Evolutionary conservation across 2,113 vertebrate genomes (phyloP).

Genomic region (Balaeniceps rex): DNA sequence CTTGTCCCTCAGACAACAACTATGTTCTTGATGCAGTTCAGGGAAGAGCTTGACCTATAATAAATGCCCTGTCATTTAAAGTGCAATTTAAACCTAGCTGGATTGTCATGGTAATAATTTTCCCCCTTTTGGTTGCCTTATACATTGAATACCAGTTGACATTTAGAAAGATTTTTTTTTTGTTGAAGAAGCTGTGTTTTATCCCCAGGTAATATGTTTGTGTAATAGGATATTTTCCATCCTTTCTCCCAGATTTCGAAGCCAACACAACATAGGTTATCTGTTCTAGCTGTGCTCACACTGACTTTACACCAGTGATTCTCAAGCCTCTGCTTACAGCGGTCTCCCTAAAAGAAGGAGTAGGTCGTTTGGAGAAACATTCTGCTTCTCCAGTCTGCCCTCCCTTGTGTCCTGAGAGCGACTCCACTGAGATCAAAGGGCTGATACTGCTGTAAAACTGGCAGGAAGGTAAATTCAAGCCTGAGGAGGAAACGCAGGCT

Average conservation of each 20-base stretch:
- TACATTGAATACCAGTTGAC: not conserved
- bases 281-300: not conserved
- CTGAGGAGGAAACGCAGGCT: not conserved
- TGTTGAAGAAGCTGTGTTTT: not conserved
- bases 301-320: not conserved
- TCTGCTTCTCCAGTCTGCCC: not conserved
- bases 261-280: not conserved
- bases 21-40: not conserved
- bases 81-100: not conserved
- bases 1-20: not conserved
- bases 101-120: not conserved
- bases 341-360: not conserved
- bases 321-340: not conserved
- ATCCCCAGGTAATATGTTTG: not conserved
- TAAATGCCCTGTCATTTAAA: not conserved
- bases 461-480: not conserved
- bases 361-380: not conserved
- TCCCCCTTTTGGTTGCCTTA: not conserved
- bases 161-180: not conserved
- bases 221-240: not conserved
- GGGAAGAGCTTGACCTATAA: not conserved
- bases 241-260: not conserved
- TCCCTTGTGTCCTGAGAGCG: accelerated
- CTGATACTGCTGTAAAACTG: not conserved
- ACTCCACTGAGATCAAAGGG: not conserved